Conservation (phyloP, 1,140 invertebrate genomes). For the Drosophila miranda region DNA sequence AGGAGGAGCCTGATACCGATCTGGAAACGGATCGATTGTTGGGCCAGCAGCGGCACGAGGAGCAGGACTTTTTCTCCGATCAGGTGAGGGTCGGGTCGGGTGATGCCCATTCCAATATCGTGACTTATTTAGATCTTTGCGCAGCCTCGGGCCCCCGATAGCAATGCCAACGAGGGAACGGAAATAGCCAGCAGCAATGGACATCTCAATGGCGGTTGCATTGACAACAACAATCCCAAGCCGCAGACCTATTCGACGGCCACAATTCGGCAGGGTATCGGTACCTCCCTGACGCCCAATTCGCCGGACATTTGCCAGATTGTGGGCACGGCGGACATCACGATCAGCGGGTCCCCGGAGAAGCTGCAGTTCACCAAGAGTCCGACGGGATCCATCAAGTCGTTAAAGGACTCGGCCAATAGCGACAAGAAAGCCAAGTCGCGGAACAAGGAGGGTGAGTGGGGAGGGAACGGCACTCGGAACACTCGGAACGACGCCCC, state of each 20-base stretch:
- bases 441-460: constrained; percentile 81
- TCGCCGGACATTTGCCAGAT: constrained; percentile 79
- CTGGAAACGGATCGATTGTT: constrained; percentile 94
- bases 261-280: constrained; percentile 78
- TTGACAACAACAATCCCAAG: constrained; percentile 67
- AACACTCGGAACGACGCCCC: constrained; percentile 13
- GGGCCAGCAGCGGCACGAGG: constrained; percentile 93
- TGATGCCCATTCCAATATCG: background rate
- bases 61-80: constrained; percentile 94
- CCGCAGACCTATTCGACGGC: constrained; percentile 72
- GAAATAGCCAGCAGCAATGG: constrained; percentile 47
- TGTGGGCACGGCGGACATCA: constrained; percentile 61
- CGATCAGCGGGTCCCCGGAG: constrained; percentile 64
- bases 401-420: constrained; percentile 74
- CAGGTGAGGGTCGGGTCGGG: constrained; percentile 83
- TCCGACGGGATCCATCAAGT: constrained; percentile 79
- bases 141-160: constrained; percentile 35
- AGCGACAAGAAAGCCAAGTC: constrained; percentile 79
- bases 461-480: background rate
- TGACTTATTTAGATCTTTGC: constrained; percentile 2
- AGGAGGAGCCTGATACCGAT: constrained; percentile 93
- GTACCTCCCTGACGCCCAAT: constrained; percentile 72
- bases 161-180: constrained; percentile 63
- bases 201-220: constrained; percentile 35
- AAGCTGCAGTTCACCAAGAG: constrained; percentile 77